Base-by-base conservation (phyloP, 2,113 vertebrate genomes). In the Pangasianodon gigas region DNA sequence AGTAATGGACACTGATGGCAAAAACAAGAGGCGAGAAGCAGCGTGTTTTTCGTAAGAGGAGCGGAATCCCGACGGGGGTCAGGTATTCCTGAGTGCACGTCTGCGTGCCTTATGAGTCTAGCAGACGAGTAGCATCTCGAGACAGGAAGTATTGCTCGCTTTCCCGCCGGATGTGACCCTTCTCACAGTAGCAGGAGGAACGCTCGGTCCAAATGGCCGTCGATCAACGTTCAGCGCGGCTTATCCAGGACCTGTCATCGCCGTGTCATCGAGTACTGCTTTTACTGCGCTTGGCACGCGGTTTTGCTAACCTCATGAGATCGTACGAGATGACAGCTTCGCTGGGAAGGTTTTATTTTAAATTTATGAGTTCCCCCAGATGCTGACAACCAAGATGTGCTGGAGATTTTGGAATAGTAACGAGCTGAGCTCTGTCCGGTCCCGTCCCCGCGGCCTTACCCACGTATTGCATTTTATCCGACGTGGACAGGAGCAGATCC, bases 401-500 rank as follows among this genome's bases (percentile, higher is more conserved):
- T 52, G 88, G 29, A 51, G 14, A 4, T 83, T 91, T 60, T 82
- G 91, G 74, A 89, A 90, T 24, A 18, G 88, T 81, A 69, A 91
- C n/a, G 46, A 52, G 48, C 48, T 62, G 26, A 54, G 54, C 80
- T 67, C 37, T 88, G 54, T 71, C 60, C 79, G 51, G 51, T 44
- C n/a, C 62, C 41, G n/a, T 44, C 32, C 44, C 67, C 46, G 9
- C 44, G 32, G 26, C 89, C 96, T 93, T 93, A 97, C 96, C 96
- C 65, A 97, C 95, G 52, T 95, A 95, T 88, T 96, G 96, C 96
- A 97, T 96, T 91, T 95, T 96, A 90, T 96, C 95, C 26, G 96
- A 97, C 24, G 96, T 92, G 11, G 96, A 96, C 56, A 96, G 87
- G 88, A 96, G 95, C 94, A 97, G 95, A 54, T 96, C 95, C 58